Evolutionary conservation across 2,888 invertebrate species (phyloP), one percentile per base, ranked within the genome.

Genomic region (Isoperla grammatica): DNA sequence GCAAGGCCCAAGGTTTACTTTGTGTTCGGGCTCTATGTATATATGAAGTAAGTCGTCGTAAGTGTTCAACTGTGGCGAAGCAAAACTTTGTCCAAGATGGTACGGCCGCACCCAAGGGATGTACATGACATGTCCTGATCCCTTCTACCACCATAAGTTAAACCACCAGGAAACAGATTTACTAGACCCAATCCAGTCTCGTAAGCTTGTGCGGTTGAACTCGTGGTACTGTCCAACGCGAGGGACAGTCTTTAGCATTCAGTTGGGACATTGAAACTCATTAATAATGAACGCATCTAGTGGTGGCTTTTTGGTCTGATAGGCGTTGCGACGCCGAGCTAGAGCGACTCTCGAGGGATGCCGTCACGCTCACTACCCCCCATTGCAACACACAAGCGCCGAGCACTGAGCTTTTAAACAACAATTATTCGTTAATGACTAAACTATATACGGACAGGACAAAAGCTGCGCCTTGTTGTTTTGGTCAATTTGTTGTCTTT

Each of bases 351-450:
- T 15, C 13, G 53, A 17, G 53, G 39, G 37, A 11, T 5, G 15
- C 11, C 45, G 35, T 53, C 53, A 53, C 53, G 53, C 53, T 17
- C 17, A 37, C 39, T 35, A 39, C 19, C 53, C 2, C 53, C 37
- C 53, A 37, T 29, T n/a, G 49, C 4, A 1, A 20, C 46, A 22
- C 9, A 17, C 17, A n/a, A 49, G 53, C 17, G 35, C 12, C 1
- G 6, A 3, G 5, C 49, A 13, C 39, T 17, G 39, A 53, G 53
- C 53, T 53, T 53, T 53, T 53, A 53, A 50, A 53, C 53, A 53
- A 53, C 53, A 53, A 53, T 53, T 53, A 53, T 39, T 39, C 37
- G 53, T 53, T 53, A 53, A 53, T 53, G 53, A 53, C 53, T 17
- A 11, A n/a, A 50, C 35, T n/a, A 15, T 12, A 13, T 40, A 40